A percentile compares a stretch with the other conserved stretches of the same genome.
phyloP scores from a whole-genome alignment of 92 coral and sea anemone species.

The Bergia puertoricense region DNA sequence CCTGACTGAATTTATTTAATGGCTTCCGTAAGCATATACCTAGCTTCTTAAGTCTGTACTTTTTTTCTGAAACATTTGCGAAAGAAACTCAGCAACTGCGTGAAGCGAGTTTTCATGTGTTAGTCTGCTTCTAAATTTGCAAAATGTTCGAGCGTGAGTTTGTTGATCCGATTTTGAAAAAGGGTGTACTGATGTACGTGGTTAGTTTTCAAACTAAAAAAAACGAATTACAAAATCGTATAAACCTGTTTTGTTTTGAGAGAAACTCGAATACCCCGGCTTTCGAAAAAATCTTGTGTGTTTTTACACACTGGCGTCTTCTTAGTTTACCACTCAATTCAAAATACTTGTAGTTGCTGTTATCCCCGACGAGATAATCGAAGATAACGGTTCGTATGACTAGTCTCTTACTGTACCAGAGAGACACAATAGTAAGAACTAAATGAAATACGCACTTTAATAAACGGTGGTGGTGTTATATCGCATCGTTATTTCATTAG shows the following conservation, averaged over 20 bases:
- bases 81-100: too few relatives aligned
- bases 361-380: neutral
- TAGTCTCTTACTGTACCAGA: neutral
- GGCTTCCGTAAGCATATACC: neutral
- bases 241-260: neutral
- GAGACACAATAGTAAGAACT: neutral
- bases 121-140: too few relatives aligned
- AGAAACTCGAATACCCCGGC: neutral
- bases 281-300: neutral
- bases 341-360: neutral
- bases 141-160: too few relatives aligned
- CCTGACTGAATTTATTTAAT: neutral
- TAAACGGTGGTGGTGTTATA: neutral
- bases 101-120: too few relatives aligned
- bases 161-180: too few relatives aligned
- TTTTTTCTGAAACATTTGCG: too few relatives aligned
- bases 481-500: slow-evolving; percentile 2
- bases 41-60: neutral
- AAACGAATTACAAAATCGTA: neutral
- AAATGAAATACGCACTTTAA: neutral
- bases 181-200: neutral
- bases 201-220: neutral
- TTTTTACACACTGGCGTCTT: neutral
- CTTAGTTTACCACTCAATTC: neutral
- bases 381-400: neutral